phyloP scores from a whole-genome alignment of 2,113 vertebrate genomes.

The Sylvicapra grimmia region DNA sequence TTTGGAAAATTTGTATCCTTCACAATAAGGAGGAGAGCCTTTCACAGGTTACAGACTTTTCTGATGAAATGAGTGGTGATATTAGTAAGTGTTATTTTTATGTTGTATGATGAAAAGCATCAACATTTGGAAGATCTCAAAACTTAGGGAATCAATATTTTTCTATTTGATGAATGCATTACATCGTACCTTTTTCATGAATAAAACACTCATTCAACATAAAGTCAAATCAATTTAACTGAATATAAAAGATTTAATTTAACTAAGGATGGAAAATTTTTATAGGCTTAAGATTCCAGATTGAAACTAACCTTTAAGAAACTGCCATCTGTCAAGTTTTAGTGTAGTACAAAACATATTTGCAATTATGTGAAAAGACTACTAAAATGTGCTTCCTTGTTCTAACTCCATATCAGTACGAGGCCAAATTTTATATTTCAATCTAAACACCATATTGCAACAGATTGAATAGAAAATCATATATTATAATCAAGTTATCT shows the following conservation, averaged over 20 bases:
- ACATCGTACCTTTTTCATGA: not conserved
- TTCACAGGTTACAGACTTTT: not conserved
- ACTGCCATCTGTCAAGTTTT: conserved; percentile 25
- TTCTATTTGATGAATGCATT: not conserved
- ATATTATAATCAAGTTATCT: not conserved
- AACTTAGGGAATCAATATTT: not conserved
- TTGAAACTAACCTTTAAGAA: conserved; percentile 28
- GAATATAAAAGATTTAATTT: not conserved
- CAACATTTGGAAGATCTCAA: not conserved
- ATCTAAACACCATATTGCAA: conserved; percentile 24
- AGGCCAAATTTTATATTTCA: not conserved
- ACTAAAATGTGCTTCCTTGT: not conserved
- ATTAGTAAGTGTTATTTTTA: not conserved
- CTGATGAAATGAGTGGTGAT: not conserved
- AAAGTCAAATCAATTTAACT: not conserved
- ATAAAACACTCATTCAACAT: not conserved
- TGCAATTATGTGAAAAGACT: conserved; percentile 22
- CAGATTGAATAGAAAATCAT: not conserved
- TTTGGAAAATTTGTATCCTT: not conserved
- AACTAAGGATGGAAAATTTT: not conserved
- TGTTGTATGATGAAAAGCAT: not conserved
- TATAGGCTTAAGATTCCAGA: conserved; percentile 3
- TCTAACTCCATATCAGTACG: not conserved
- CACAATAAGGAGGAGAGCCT: not conserved
- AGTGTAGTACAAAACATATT: not conserved